Evolutionary conservation across 1,140 invertebrate genomes (phyloP), one percentile per base, ranked within the genome.

Genomic region (Drosophila willistoni): DNA sequence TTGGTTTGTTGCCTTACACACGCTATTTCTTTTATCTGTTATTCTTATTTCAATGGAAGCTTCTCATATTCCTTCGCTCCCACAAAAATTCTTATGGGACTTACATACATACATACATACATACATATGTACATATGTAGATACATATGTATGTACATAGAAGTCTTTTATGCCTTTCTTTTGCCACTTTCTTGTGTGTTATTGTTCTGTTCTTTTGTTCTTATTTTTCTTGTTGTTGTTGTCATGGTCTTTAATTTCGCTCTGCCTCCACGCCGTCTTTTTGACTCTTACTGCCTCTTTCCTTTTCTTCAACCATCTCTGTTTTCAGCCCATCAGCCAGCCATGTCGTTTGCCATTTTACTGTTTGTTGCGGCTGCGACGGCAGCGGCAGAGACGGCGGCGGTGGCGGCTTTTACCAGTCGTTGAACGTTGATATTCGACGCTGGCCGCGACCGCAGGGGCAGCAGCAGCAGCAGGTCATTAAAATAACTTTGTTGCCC

Each of bases 401-500:
- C 44, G 44, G 44, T 19, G 67, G 72, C 75, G 67, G 72, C 75
- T 62, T 74, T 78, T 64, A 59, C 60, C 60, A 72, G 73, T 73
- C 71, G 61, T 77, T 77, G 62, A 71, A 73, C 74, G 73, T 76
- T 22, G 44, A 51, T 51, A 9, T 51, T 51, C 44, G 44, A 51
- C 33, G 39, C 33, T 44, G 14, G 33, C 55, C 22, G 33, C n/a
- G 36, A n/a, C 51, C 44, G 19, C 36, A 17, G 13, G 17, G 68
- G 25, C 55, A 70, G 47, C 66, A 70, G 54, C 66, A 76, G 76
- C 79, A 76, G 76, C 79, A 79, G 79, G 82, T 87, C 82, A 87
- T 86, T 86, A 87, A 78, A 79, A 86, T 87, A 86, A 86, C 82
- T 79, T 87, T 86, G 82, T 86, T 87, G 82, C 83, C 76, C 75